Conservation (phyloP, 2,797 vertebrate species). For the Hemibagrus guttatus region DNA sequence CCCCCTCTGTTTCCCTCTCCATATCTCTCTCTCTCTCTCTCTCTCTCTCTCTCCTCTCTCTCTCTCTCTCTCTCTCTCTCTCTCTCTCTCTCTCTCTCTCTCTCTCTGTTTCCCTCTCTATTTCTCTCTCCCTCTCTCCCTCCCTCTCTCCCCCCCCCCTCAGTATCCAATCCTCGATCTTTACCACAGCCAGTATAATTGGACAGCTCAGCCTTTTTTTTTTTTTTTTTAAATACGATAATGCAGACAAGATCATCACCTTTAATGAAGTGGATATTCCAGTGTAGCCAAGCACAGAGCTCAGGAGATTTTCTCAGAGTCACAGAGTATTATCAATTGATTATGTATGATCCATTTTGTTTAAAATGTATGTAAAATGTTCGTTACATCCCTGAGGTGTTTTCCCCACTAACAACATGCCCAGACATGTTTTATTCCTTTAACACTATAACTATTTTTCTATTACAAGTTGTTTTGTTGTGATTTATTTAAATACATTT, state of each 20-base stretch:
- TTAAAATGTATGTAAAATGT: neutral
- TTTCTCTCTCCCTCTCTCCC: constrained; percentile 29
- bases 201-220: constrained; percentile 60
- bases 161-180: constrained; percentile 44
- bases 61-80: constrained; percentile 30
- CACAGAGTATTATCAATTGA: neutral
- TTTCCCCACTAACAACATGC: neutral
- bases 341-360: neutral
- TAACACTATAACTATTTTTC: neutral
- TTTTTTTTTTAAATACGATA: constrained; percentile 35
- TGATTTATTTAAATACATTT: neutral
- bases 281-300: neutral
- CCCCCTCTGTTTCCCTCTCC: neutral
- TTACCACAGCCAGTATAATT: constrained; percentile 59
- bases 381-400: neutral
- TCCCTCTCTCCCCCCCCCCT: no score
- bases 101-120: neutral
- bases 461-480: neutral
- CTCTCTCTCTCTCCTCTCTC: neutral
- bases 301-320: neutral
- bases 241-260: constrained; percentile 56
- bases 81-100: constrained; percentile 29
- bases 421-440: neutral
- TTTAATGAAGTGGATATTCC: constrained; percentile 55
- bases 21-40: neutral